Evolutionary conservation across 2,113 vertebrate species (phyloP).

Genomic region (Chaetorhynchus papuensis): DNA sequence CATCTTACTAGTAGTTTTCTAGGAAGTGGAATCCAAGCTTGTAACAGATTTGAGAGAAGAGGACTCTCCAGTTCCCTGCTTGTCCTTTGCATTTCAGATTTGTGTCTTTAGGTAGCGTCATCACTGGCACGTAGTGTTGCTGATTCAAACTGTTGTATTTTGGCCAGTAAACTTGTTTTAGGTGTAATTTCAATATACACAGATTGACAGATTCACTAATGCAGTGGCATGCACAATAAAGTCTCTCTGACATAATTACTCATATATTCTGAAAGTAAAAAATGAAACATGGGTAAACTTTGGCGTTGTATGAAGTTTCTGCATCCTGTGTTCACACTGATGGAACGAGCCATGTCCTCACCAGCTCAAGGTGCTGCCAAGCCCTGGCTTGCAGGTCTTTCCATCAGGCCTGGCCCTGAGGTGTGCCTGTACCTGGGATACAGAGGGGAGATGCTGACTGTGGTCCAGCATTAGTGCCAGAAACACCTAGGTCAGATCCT

Average conservation of each 20-base stretch:
- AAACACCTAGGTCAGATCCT: background rate
- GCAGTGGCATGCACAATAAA: background rate
- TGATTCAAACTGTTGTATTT: background rate
- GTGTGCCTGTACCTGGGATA: background rate
- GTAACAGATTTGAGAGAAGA: background rate
- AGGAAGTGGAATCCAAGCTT: background rate
- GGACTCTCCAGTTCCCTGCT: background rate
- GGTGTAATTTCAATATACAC: background rate
- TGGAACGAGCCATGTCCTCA: background rate
- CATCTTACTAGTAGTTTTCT: background rate
- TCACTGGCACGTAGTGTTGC: background rate
- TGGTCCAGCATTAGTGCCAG: background rate
- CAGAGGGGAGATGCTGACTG: background rate
- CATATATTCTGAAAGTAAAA: background rate
- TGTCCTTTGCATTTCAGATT: background rate
- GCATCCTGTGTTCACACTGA: background rate
- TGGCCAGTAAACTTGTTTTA: background rate
- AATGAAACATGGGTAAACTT: background rate
- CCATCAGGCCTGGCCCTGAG: background rate
- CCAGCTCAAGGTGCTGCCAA: background rate
- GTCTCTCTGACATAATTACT: background rate
- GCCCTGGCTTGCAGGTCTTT: background rate
- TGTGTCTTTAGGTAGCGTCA: background rate
- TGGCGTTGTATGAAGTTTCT: background rate
- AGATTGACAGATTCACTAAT: background rate